Evolutionary conservation across 2,113 vertebrate species (phyloP).

Genomic region (Rana temporaria): DNA sequence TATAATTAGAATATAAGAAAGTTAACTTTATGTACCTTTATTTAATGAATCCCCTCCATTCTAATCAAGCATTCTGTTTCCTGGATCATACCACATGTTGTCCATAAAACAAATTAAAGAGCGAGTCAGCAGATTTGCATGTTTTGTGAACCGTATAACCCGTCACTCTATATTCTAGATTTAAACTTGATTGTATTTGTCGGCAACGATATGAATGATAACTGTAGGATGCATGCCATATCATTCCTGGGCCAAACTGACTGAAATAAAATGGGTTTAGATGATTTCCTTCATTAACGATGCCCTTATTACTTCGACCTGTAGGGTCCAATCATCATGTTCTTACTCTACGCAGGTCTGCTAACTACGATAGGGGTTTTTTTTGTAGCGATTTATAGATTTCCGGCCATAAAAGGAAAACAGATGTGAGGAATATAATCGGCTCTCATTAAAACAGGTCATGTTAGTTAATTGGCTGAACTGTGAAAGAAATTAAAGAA

Average conservation of each 20-base stretch:
- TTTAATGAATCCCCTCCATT: too few relatives aligned
- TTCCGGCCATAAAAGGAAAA: constrained; percentile 21
- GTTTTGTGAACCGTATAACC: too few relatives aligned
- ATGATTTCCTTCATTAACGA: constrained; percentile 1
- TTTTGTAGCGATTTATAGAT: constrained; percentile 4
- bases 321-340: neutral
- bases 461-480: neutral
- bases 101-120: too few relatives aligned
- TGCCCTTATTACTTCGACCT: constrained; percentile 19
- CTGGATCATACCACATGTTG: too few relatives aligned
- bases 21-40: too few relatives aligned
- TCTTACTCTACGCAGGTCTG: neutral
- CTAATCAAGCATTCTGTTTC: too few relatives aligned
- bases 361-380: neutral
- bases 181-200: neutral
- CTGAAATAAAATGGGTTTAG: constrained; percentile 6
- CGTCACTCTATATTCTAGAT: neutral
- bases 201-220: neutral
- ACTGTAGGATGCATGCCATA: neutral
- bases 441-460: neutral
- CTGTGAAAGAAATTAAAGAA: neutral
- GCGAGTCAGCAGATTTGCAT: too few relatives aligned
- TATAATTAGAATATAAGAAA: too few relatives aligned
- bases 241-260: neutral
- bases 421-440: constrained; percentile 12